A percentile compares a stretch with the other conserved stretches of the same genome.
phyloP scores from a whole-genome alignment of 2,113 vertebrate species.

The Pitta sordida region DNA sequence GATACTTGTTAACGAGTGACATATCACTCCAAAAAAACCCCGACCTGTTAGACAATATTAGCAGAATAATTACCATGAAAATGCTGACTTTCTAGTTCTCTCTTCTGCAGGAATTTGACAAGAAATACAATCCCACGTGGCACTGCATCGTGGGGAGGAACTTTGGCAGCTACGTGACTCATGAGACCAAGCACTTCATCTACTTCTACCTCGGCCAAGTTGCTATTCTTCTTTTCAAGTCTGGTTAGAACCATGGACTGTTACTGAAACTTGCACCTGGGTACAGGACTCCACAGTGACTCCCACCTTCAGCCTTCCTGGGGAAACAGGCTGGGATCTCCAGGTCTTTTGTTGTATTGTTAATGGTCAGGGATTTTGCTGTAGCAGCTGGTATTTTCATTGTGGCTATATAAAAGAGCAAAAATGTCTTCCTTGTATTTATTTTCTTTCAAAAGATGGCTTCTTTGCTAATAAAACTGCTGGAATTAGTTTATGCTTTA shows the following conservation, averaged over 20 bases:
- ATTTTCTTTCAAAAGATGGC: constrained; percentile 66
- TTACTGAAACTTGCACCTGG: constrained; percentile 53
- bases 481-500: constrained; percentile 40
- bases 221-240: constrained; percentile 97
- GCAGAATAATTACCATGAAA: background rate
- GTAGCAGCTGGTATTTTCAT: constrained; percentile 72
- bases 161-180: constrained; percentile 97
- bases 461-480: constrained; percentile 73
- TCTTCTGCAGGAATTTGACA: constrained; percentile 90
- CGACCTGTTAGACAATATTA: background rate
- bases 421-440: constrained; percentile 74
- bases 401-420: constrained; percentile 65
- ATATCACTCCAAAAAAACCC: background rate
- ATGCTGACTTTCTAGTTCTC: background rate
- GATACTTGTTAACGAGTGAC: background rate
- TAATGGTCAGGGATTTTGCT: constrained; percentile 83
- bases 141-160: constrained; percentile 98
- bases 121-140: constrained; percentile 98
- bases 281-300: constrained; percentile 67
- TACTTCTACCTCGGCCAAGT: constrained; percentile 99
- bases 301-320: constrained; percentile 70
- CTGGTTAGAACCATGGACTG: constrained; percentile 77
- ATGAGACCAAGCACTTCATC: constrained; percentile 99
- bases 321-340: constrained; percentile 61
- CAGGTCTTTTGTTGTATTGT: constrained; percentile 71